Evolutionary conservation across 2,797 vertebrate species (phyloP), one percentile per base, ranked within the genome.

Genomic region (Acanthornis magna): DNA sequence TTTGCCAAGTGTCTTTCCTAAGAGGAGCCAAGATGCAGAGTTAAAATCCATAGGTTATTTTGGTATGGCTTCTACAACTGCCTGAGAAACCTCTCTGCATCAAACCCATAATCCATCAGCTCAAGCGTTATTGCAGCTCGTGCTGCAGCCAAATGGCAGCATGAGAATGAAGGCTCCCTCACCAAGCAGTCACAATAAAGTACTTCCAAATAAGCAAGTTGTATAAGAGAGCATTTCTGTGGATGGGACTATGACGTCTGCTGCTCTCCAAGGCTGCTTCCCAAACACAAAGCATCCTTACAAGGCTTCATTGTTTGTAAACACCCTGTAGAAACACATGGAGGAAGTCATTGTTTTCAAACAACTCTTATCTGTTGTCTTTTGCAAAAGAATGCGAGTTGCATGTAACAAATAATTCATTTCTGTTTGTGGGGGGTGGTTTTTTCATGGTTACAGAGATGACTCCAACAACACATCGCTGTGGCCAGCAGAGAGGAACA

Each of bases 191-290:
- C 45, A 68, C 93, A 80, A 94, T 85, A 58, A 96, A 95, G n/a
- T 27, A n/a, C 83, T 78, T 84, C 48, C 36, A 88, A 62, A 57
- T 55, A 90, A 81, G 54, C 76, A 91, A 95, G 29, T 67, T 47
- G 38, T 67, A 21, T 48, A 65, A 92, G 38, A 93, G 72, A 92
- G 32, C 43, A 60, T 90, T 95, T 76, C 85, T 38, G 40, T 61
- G 61, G 43, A 95, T 57, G 74, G 58, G 87, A 43, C 66, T 84
- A 16, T 81, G 85, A 89, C 63, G 72, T 85, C 88, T 91, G 89
- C 63, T 88, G 81, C 42, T 91, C 81, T 92, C 71, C 93, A 93
- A 85, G 88, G 92, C 91, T 93, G 50, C 92, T 96, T 78, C 75
- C 55, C 62, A 88, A 96, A 91, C 48, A 74, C 92, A 85, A 97